These are phyloP conservation scores for Tenthredo scrophulariae DNA, from an alignment of 2,888 invertebrate genomes.

Conservation along the genomic window DNA sequence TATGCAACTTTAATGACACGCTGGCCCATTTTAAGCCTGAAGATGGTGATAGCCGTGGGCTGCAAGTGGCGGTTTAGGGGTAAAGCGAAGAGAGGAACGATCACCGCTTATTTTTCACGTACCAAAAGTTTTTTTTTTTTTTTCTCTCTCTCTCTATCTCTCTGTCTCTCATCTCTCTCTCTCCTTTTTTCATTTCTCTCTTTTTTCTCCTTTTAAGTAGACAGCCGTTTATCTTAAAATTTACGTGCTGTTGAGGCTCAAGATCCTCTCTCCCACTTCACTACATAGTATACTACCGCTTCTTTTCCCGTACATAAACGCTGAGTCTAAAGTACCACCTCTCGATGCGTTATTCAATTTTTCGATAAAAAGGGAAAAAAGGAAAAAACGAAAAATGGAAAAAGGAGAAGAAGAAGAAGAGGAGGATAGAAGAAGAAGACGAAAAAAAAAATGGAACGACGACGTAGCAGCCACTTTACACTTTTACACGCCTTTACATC, in stretches of 20 bases:
- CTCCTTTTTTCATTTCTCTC: neutral
- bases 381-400: neutral
- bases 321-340: conserved; percentile 48
- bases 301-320: conserved; percentile 34
- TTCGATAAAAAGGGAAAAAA: conserved; percentile 44
- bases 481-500: conserved; percentile 20
- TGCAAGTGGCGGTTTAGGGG: conserved; percentile 1
- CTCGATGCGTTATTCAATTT: conserved; percentile 49
- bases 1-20: conserved; percentile 46
- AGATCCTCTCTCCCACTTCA: conserved; percentile 12
- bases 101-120: conserved; percentile 50
- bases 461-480: conserved; percentile 22
- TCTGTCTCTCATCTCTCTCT: neutral
- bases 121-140: conserved; percentile 10
- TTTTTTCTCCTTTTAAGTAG: conserved; percentile 26
- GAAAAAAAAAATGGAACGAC: neutral
- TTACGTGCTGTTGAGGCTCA: conserved; percentile 46
- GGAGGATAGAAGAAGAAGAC: neutral
- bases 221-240: conserved; percentile 49
- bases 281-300: conserved; percentile 15
- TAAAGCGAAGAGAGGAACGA: neutral
- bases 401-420: neutral
- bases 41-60: conserved; percentile 46
- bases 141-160: neutral
- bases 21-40: conserved; percentile 45